Evolutionary conservation across 2,888 invertebrate genomes (phyloP).

Genomic region (Augochlorella aurata): DNA sequence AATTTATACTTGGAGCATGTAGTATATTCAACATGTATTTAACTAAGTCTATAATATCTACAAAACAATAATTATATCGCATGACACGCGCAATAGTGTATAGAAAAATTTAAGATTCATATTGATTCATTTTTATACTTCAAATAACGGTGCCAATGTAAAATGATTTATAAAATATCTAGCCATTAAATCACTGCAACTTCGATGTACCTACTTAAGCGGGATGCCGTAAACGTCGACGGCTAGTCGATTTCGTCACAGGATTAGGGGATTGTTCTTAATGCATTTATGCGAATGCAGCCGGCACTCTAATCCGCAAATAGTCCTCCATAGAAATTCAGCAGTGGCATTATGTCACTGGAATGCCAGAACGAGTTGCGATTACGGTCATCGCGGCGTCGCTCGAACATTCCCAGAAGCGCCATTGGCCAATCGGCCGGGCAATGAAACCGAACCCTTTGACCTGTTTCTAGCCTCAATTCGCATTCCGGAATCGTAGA

Average conservation of each 20-base stretch:
- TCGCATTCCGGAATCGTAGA: slow-evolving; percentile 50
- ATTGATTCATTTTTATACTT: too few species aligned
- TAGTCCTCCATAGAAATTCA: slow-evolving; percentile 18
- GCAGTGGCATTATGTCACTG: slow-evolving; percentile 45
- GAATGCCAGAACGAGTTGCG: slow-evolving; percentile 16
- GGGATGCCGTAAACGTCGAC: not conserved
- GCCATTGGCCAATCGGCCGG: slow-evolving; percentile 31
- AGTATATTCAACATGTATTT: too few species aligned
- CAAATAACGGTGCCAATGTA: too few species aligned
- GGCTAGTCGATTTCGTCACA: not conserved
- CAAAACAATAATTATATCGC: too few species aligned
- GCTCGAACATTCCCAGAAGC: slow-evolving; percentile 50
- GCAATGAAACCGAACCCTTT: slow-evolving; percentile 42
- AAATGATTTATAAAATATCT: too few species aligned
- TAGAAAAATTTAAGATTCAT: too few species aligned
- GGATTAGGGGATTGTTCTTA: not conserved
- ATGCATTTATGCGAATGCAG: not conserved
- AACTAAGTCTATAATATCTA: too few species aligned
- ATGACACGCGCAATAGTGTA: too few species aligned
- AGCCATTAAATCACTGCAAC: too few species aligned
- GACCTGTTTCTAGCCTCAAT: slow-evolving; percentile 47
- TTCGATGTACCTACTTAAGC: too few species aligned
- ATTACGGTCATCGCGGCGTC: slow-evolving; percentile 46
- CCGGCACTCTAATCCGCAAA: not conserved
- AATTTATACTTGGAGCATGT: too few species aligned